Conservation (phyloP, 2,113 vertebrate genomes). For the Alaudala cheleensis region DNA sequence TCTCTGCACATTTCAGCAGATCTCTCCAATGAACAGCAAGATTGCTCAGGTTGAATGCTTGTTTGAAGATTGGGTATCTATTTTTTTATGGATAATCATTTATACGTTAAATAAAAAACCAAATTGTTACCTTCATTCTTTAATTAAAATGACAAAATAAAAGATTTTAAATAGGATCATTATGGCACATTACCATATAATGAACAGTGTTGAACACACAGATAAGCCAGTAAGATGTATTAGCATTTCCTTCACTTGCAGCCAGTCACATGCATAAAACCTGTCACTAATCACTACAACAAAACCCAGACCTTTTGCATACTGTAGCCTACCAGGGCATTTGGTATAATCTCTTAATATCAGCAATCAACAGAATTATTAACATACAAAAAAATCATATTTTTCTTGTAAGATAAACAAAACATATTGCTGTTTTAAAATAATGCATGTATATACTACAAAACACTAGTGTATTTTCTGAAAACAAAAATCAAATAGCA, state of each 20-base stretch:
- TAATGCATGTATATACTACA: background rate
- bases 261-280: background rate
- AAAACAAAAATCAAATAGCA: background rate
- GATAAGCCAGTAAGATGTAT: background rate
- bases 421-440: background rate
- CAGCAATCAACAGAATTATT: background rate
- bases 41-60: background rate
- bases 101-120: background rate
- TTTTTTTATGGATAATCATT: slow-evolving; percentile 25
- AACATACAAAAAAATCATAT: background rate
- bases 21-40: background rate
- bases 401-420: background rate
- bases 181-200: background rate
- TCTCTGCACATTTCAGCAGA: background rate
- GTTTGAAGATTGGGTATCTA: background rate
- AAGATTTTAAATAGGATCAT: background rate
- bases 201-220: background rate
- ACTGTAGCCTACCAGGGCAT: background rate
- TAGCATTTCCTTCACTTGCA: background rate
- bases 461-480: background rate
- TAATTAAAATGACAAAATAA: background rate
- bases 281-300: background rate
- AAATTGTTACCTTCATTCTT: background rate
- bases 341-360: background rate
- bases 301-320: background rate